These are phyloP conservation scores for Monopis laevigella DNA, from an alignment of 2,888 invertebrate genomes.

Conservation along the genomic window DNA sequence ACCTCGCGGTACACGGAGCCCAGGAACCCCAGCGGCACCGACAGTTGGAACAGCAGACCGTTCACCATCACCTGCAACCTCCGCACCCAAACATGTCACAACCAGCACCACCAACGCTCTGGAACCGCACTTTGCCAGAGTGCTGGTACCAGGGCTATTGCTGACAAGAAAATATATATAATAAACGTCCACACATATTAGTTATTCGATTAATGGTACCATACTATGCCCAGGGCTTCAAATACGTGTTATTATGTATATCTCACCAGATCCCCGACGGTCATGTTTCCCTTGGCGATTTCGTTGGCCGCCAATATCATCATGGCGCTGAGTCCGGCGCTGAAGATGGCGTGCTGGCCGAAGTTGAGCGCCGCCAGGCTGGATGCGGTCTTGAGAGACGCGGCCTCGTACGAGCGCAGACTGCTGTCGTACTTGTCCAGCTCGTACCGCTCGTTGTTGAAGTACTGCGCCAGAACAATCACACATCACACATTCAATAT, in stretches of 20 bases:
- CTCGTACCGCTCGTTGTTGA: constrained; percentile 97
- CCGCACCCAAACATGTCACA: constrained; percentile 67
- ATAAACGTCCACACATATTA: no score
- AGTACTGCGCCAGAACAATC: no score
- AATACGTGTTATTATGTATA: no score
- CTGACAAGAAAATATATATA: no score
- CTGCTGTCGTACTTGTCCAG: constrained; percentile 87
- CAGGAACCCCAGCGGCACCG: constrained; percentile 95
- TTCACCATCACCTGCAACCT: constrained; percentile 99
- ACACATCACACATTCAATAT: no score
- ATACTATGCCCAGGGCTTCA: no score
- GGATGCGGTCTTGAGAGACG: constrained; percentile 93
- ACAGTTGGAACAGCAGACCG: constrained; percentile 95
- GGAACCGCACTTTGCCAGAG: no score
- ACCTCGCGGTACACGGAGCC: constrained; percentile 98
- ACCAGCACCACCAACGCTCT: constrained; percentile 18
- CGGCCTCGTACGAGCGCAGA: constrained; percentile 86
- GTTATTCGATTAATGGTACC: no score
- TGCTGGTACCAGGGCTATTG: no score
- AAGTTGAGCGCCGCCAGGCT: constrained; percentile 95
- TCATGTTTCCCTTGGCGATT: constrained; percentile 78
- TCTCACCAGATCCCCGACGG: constrained; percentile 1
- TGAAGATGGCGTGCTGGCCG: constrained; percentile 97
- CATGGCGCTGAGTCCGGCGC: constrained; percentile 88
- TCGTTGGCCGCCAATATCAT: constrained; percentile 94